A percentile compares a stretch with the other conserved stretches of the same genome.
Evolutionary conservation across 1,140 invertebrate species (phyloP).

Genomic region (Oppia nitens): DNA sequence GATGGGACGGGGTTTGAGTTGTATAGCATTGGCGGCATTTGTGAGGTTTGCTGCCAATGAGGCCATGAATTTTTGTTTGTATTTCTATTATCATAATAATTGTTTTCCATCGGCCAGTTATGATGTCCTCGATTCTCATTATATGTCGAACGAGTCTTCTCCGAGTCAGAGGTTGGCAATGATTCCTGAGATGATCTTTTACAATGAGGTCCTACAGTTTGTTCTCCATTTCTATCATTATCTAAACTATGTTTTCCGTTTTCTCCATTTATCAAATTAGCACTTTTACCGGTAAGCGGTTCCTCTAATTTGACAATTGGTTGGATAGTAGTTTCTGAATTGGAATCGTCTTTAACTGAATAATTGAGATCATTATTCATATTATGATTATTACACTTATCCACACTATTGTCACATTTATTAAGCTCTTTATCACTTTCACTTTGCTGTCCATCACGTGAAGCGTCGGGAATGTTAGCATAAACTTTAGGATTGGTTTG

Average conservation of each 20-base stretch:
- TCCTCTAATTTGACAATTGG: neutral
- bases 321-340: neutral
- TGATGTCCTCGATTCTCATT: neutral
- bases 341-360: neutral
- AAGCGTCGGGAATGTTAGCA: neutral
- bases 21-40: neutral
- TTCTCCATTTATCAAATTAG: neutral
- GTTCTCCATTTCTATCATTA: neutral
- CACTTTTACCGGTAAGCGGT: too few species aligned
- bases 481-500: constrained; percentile 1
- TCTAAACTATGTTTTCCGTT: neutral
- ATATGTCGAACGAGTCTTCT: neutral
- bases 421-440: neutral
- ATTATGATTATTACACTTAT: neutral
- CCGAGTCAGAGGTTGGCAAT: neutral
- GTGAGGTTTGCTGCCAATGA: neutral
- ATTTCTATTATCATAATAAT: neutral
- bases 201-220: neutral
- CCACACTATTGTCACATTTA: neutral
- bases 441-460: neutral
- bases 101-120: neutral
- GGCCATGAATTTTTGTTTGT: neutral
- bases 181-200: neutral
- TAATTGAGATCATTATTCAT: neutral
- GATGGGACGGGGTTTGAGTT: neutral